phyloP scores from a whole-genome alignment of 53 echinoderm and acorn worm genomes.

The Henricia sp. region DNA sequence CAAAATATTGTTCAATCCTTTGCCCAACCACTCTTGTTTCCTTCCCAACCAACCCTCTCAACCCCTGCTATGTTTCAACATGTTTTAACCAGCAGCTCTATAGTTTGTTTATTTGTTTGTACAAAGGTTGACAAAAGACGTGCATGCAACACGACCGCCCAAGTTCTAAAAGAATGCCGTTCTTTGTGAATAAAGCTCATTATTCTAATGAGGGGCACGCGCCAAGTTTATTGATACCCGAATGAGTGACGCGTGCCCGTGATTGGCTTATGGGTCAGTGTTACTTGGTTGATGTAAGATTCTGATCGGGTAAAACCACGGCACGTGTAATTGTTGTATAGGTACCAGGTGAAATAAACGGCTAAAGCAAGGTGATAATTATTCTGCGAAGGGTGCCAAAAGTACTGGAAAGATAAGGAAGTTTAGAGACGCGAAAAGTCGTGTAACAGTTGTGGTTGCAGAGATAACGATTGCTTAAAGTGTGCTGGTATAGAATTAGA shows the following conservation, averaged over 20 bases:
- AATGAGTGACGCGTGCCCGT: background rate
- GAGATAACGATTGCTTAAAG: background rate
- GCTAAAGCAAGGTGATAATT: background rate
- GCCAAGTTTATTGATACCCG: conserved; percentile 47
- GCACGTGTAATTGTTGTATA: conserved; percentile 25
- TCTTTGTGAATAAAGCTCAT: too few relatives aligned
- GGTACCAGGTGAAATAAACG: conserved; percentile 41
- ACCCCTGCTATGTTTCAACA: too few relatives aligned
- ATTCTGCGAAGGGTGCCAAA: background rate
- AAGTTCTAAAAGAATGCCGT: too few relatives aligned
- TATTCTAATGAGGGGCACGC: too few relatives aligned
- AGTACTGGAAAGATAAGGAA: background rate
- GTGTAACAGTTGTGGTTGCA: background rate
- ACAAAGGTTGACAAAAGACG: too few relatives aligned
- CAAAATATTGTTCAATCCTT: too few relatives aligned
- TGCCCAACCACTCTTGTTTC: too few relatives aligned
- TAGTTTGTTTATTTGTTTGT: too few relatives aligned
- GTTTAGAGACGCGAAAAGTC: background rate
- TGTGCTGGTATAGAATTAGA: too few relatives aligned
- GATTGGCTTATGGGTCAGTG: background rate
- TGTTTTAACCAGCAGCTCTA: too few relatives aligned
- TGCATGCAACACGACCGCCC: too few relatives aligned
- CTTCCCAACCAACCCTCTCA: too few relatives aligned
- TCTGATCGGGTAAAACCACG: conserved; percentile 21
- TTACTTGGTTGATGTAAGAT: background rate